Percentiles rank a stretch among this genome's conserved stretches.
Evolutionary conservation across 2,888 invertebrate genomes (phyloP).

Genomic region (Xestia ashworthii): DNA sequence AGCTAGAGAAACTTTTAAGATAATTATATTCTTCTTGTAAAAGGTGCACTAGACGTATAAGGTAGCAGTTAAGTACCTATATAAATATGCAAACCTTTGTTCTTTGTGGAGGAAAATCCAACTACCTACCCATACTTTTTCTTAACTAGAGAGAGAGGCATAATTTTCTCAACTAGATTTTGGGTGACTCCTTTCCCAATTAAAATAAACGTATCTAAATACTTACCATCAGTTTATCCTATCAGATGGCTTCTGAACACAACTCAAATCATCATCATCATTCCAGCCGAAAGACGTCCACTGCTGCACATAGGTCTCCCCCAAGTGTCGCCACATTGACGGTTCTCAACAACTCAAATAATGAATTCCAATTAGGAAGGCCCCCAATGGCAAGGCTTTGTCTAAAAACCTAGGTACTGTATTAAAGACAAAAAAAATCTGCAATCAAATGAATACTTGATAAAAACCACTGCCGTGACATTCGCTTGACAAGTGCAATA

Average conservation of each 20-base stretch:
- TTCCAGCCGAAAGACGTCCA: too few relatives aligned
- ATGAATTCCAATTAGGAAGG: not conserved
- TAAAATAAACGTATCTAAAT: not conserved
- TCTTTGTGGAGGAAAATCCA: not conserved
- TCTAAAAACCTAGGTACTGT: not conserved
- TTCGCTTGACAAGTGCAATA: slow-evolving; percentile 8
- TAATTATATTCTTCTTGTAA: not conserved
- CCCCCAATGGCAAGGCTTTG: not conserved
- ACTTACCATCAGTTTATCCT: too few relatives aligned
- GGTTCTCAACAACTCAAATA: not conserved
- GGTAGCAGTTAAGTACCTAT: too few relatives aligned
- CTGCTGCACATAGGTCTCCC: too few relatives aligned
- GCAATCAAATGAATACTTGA: not conserved
- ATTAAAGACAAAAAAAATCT: not conserved
- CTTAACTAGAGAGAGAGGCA: too few relatives aligned
- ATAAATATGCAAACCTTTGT: not conserved
- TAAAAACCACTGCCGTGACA: not conserved
- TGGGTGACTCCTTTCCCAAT: not conserved
- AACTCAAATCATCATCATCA: too few relatives aligned
- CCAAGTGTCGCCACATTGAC: too few relatives aligned
- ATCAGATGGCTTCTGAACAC: not conserved
- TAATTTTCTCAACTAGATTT: not conserved
- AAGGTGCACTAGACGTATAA: not conserved
- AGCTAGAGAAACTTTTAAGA: slow-evolving; percentile 40
- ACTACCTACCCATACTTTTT: too few relatives aligned